Evolutionary conservation across 2,113 vertebrate genomes (phyloP).

Genomic region (Procavia capensis): DNA sequence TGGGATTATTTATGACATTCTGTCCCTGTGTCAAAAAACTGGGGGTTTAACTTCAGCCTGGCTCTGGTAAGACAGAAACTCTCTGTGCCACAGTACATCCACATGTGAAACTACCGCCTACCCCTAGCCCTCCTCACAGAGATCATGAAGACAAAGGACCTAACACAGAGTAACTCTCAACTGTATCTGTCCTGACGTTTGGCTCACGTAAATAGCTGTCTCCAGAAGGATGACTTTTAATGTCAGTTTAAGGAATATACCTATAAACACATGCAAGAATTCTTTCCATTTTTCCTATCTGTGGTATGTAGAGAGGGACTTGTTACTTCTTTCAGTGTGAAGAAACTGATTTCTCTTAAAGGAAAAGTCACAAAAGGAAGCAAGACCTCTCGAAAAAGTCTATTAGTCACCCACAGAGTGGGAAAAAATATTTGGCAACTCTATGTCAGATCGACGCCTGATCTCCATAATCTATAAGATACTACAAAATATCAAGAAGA

Average conservation of each 20-base stretch:
- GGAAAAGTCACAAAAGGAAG: neutral
- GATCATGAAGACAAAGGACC: constrained; percentile 42
- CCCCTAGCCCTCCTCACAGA: neutral
- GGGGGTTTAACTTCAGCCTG: constrained; percentile 32
- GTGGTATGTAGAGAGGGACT: neutral
- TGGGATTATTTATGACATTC: constrained; percentile 8
- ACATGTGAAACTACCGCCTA: constrained; percentile 43
- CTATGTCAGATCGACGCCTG: too few species aligned
- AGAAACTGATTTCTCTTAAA: constrained; percentile 35
- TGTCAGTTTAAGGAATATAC: constrained; percentile 49
- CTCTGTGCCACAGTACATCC: neutral
- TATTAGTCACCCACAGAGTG: too few species aligned
- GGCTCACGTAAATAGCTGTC: constrained; percentile 31
- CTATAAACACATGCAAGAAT: constrained; percentile 13
- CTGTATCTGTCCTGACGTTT: constrained; percentile 18
- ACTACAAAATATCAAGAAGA: too few species aligned
- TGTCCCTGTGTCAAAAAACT: constrained; percentile 49
- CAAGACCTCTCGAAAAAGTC: too few species aligned
- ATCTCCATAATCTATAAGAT: too few species aligned
- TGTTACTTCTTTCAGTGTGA: constrained; percentile 38
- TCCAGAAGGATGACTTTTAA: constrained; percentile 14
- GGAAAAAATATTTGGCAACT: too few species aligned
- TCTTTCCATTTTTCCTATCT: constrained; percentile 33
- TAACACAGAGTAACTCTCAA: neutral
- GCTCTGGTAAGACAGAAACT: constrained; percentile 24